Evolutionary conservation across 1,140 invertebrate species (phyloP), one percentile per base, ranked within the genome.

Genomic region (Triops cancriformis): DNA sequence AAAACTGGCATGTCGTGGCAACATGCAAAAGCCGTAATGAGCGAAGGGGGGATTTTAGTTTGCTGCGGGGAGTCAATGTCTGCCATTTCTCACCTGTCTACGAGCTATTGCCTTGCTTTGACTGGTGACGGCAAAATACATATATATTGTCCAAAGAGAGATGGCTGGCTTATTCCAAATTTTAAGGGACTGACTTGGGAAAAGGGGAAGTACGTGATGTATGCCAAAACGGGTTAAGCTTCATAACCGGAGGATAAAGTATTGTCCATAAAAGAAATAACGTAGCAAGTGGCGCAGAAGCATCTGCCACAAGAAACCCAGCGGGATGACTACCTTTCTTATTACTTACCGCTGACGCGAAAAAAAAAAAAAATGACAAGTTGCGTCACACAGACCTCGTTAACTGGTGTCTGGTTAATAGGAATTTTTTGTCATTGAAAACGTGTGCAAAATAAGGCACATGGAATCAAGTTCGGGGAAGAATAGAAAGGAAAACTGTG

Each of bases 1-100:
- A 64, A 37, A 64, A 64, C 51, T 64, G 51, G 14, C 51, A 64
- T 64, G 51, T 64, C 51, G 23, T 64, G 51, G 51, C 14, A 64
- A 64, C 51, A 64, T 64, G 51, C 51, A 64, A 64, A 64, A 64
- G 51, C 51, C 23, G 51, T 64, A 64, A 64, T 64, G 51, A 64
- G 51, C 51, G 51, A 64, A 64, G 31, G 31, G 31, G 51, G 18
- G 23, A 64, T 23, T 64, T 64, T n/a, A 23, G 18, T 64, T 23
- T 64, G 51, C 51, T 64, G 51, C 51, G 51, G 51, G 51, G 51
- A 64, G 51, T 64, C 51, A 23, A 64, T 64, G n/a, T 23, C 51
- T 64, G 51, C 51, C 51, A 64, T 64, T 64, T 64, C 51, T 64
- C 51, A 64, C 51, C 51, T 64, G 51, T 64, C 51, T 64, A 18